These are phyloP conservation scores for Desmodus rotundus DNA, from an alignment of 2,113 vertebrate species.

Conservation along the genomic window DNA sequence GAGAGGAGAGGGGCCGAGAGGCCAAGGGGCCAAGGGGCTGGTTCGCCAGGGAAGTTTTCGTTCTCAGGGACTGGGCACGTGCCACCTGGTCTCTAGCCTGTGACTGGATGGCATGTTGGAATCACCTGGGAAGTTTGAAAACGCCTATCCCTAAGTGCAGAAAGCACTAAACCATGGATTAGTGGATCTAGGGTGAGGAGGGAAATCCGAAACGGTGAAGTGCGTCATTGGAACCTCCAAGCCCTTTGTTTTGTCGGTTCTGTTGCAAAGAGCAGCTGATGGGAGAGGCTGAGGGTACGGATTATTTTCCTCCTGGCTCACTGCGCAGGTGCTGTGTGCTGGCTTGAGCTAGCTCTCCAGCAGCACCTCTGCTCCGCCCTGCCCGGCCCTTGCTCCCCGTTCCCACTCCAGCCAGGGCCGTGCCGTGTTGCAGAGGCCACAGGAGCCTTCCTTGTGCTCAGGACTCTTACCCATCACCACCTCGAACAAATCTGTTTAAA, in stretches of 20 bases:
- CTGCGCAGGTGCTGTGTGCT: not conserved
- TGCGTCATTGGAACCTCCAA: not conserved
- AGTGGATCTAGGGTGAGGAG: not conserved
- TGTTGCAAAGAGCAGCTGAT: not conserved
- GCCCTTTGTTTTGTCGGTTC: not conserved
- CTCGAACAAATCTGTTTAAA: not conserved
- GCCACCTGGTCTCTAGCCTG: not conserved
- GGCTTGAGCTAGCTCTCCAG: not conserved
- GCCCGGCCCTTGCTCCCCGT: no score
- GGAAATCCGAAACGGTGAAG: not conserved
- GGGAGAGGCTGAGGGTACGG: not conserved
- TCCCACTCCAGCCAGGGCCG: not conserved
- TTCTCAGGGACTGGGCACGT: not conserved
- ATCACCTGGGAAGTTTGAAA: not conserved
- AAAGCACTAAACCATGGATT: not conserved
- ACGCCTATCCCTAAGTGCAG: not conserved
- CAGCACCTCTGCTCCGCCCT: not conserved
- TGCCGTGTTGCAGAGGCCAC: not conserved
- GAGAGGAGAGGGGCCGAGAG: no score
- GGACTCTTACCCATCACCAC: not conserved
- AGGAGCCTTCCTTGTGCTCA: not conserved
- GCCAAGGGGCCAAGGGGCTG: no score
- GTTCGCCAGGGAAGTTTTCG: rapidly evolving
- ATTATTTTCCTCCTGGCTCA: not conserved
- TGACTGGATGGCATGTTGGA: not conserved